These are phyloP conservation scores for Mustela lutreola DNA, from an alignment of 2,113 vertebrate species.

Conservation along the genomic window DNA sequence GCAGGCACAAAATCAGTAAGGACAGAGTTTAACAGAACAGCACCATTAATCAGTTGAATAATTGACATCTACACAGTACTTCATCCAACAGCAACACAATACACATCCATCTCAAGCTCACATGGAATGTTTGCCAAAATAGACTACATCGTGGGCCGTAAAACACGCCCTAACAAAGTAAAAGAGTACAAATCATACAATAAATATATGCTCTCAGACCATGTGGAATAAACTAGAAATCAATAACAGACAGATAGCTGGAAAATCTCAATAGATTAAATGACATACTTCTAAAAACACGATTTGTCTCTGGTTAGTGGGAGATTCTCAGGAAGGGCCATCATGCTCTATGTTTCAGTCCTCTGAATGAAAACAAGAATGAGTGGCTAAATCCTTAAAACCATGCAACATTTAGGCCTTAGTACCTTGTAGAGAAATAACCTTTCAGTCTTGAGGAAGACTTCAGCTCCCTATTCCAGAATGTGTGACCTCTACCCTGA, in stretches of 20 bases:
- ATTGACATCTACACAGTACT: neutral
- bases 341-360: neutral
- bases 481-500: neutral
- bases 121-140: neutral
- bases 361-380: conserved; percentile 25
- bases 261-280: conserved; percentile 36
- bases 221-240: conserved; percentile 26
- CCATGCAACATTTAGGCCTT: neutral
- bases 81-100: neutral
- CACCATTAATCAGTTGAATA: neutral
- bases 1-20: conserved; percentile 2
- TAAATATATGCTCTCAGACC: neutral
- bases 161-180: neutral
- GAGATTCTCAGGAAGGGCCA: conserved; percentile 14
- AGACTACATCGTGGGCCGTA: neutral
- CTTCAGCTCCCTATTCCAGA: neutral
- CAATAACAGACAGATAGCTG: neutral
- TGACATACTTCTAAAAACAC: neutral
- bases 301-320: neutral
- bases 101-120: neutral
- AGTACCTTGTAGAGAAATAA: neutral
- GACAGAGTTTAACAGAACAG: neutral
- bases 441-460: neutral
- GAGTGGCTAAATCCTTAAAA: conserved; percentile 17
- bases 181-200: conserved; percentile 13